A percentile compares a stretch with the other conserved stretches of the same genome.
These are phyloP conservation scores for Eucidaris tribuloides DNA, from an alignment of 35 echinoderm and acorn worm species.

Conservation along the genomic window DNA sequence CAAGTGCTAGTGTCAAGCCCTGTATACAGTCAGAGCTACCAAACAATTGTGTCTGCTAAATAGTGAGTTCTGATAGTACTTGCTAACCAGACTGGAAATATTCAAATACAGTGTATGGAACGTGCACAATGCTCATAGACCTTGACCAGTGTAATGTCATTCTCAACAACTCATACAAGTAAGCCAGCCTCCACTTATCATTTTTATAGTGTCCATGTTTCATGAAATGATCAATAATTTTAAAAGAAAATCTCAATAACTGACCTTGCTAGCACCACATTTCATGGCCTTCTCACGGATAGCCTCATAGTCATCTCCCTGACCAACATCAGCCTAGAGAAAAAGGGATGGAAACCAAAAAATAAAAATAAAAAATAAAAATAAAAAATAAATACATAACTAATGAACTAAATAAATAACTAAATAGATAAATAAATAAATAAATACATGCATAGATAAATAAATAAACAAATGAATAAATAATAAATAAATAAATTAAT, in stretches of 20 bases:
- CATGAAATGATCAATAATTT: background rate
- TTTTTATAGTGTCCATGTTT: no score
- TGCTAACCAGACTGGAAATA: no score
- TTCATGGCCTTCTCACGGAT: slow-evolving; percentile 51
- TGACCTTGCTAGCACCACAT: slow-evolving; percentile 74
- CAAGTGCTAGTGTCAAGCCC: no score
- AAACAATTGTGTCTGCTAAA: no score
- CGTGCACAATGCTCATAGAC: no score
- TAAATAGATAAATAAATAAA: background rate
- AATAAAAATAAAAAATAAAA: background rate
- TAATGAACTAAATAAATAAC: background rate
- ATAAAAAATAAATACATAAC: background rate
- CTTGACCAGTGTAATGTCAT: background rate
- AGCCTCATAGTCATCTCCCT: slow-evolving; percentile 74
- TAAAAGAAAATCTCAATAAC: background rate
- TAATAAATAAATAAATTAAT: no score
- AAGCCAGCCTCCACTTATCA: no score
- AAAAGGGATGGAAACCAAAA: background rate
- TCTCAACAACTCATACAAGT: background rate
- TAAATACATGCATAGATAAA: background rate
- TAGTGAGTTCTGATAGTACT: no score
- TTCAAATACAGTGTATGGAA: no score
- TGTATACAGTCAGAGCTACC: no score
- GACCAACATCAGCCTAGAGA: slow-evolving; percentile 76
- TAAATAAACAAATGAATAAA: no score